These are phyloP conservation scores for Ennomos erosarius DNA, from an alignment of 2,888 invertebrate species.

Conservation along the genomic window DNA sequence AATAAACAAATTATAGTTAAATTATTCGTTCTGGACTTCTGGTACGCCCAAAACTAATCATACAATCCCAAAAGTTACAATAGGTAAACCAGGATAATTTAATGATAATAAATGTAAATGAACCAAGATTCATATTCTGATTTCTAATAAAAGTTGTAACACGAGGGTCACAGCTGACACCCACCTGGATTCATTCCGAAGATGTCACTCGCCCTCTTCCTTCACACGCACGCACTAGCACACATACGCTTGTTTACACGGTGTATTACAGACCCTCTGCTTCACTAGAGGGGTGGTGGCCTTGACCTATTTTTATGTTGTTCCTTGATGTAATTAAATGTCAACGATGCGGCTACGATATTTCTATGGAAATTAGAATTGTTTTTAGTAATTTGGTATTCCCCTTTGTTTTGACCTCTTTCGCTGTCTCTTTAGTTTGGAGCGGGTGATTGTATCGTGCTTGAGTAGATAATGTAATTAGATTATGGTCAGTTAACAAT, in stretches of 20 bases:
- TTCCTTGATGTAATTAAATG: constrained; percentile 44
- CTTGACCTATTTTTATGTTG: constrained; percentile 44
- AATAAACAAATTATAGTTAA: no score
- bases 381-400: constrained; percentile 29
- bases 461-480: no score
- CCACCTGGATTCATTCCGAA: constrained; percentile 25
- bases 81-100: not conserved
- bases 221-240: constrained; percentile 21
- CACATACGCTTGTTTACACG: constrained; percentile 14
- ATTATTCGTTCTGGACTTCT: no score
- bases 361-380: constrained; percentile 33
- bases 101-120: constrained; percentile 11
- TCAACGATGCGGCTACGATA: constrained; percentile 35
- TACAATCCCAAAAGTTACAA: constrained; percentile 3
- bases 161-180: constrained; percentile 18
- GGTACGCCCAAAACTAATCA: not conserved
- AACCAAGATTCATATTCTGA: constrained; percentile 20
- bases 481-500: no score
- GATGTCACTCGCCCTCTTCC: constrained; percentile 24
- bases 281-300: constrained; percentile 39
- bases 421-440: constrained; percentile 1
- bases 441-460: constrained; percentile 6
- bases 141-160: constrained; percentile 28
- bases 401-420: constrained; percentile 5
- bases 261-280: constrained; percentile 35